phyloP scores from a whole-genome alignment of 2,888 invertebrate species.

The Rhodophaea formosa region DNA sequence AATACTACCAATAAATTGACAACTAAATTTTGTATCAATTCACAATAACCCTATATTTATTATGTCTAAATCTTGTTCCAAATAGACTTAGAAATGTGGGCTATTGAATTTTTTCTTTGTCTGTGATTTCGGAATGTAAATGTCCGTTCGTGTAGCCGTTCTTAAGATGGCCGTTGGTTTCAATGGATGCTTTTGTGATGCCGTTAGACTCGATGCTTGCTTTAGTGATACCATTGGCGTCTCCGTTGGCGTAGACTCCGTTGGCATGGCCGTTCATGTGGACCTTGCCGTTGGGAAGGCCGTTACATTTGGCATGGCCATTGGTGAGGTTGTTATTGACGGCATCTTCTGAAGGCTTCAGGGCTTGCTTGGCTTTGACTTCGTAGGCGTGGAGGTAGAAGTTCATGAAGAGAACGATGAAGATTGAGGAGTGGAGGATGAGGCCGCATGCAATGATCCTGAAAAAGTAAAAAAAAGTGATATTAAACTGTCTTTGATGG shows the following conservation, averaged over 20 bases:
- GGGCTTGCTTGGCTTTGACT: constrained; percentile 36
- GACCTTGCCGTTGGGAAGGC: constrained; percentile 32
- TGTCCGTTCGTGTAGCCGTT: constrained; percentile 53
- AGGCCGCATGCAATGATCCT: constrained; percentile 87
- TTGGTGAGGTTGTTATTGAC: constrained; percentile 44
- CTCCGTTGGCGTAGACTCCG: constrained; percentile 20
- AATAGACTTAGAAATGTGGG: constrained; percentile 19
- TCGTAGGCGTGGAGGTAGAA: constrained; percentile 94
- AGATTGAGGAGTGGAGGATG: constrained; percentile 90
- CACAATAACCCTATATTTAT: background rate
- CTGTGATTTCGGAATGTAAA: constrained; percentile 39
- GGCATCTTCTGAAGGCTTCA: constrained; percentile 40
- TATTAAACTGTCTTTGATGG: no score
- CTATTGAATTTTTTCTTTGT: constrained; percentile 69
- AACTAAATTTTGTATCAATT: constrained; percentile 13
- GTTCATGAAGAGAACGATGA: constrained; percentile 94
- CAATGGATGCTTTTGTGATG: constrained; percentile 17
- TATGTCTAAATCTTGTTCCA: background rate
- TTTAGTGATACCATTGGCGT: constrained; percentile 23
- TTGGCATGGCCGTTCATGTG: constrained; percentile 23
- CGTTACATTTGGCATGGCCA: constrained; percentile 39
- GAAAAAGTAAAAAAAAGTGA: constrained; percentile 21
- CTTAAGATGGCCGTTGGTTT: constrained; percentile 36
- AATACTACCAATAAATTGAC: constrained; percentile 20
- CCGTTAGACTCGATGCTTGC: constrained; percentile 21